Base-by-base conservation (phyloP, 2,888 invertebrate genomes). In the Eudasyphora cyanicolor region DNA sequence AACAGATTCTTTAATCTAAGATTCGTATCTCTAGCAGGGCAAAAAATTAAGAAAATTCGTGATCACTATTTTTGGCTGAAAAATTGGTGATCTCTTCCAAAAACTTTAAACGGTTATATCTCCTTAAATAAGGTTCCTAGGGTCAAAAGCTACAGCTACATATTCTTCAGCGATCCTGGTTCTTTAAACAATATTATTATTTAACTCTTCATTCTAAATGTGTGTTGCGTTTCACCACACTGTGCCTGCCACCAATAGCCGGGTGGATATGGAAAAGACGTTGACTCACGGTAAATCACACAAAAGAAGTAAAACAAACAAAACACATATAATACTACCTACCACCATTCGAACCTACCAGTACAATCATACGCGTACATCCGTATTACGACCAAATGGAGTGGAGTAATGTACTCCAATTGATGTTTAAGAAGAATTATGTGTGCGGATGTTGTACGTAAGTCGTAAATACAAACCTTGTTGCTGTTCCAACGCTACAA, bases 271-370 rank as follows among this genome's bases (percentile, higher is more conserved):
- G 64, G 17, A 70, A 62, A 60, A 51, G 54, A 71, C n/a, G 17
- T 76, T 79, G 76, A 82, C 69, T 83, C 76, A 74, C 64, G 45
- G 60, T 29, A 51, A 24, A 24, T 14, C 21, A 67, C 29, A 60
- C 67, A 67, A 35, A 24, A 42, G 24, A 67, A 21, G 24, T 14
- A 42, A 62, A 38, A 8, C 19, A 38, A 19, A 35, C 64, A 21
- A 64, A 57, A 57, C 24, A 24, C n/a, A 51, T 17, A 51, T 19
- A 51, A n/a, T n/a, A n/a, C n/a, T n/a, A n/a, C n/a, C n/a, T n/a
- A n/a, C n/a, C n/a, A n/a, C n/a, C n/a, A n/a, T n/a, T n/a, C n/a
- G n/a, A n/a, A n/a, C n/a, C n/a, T n/a, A n/a, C n/a, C n/a, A n/a
- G n/a, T n/a, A n/a, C n/a, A n/a, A n/a, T n/a, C 57, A 27, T 27